Base-by-base conservation (phyloP, 2,888 invertebrate genomes). In the Galeopsomyia nigrocyanea region DNA sequence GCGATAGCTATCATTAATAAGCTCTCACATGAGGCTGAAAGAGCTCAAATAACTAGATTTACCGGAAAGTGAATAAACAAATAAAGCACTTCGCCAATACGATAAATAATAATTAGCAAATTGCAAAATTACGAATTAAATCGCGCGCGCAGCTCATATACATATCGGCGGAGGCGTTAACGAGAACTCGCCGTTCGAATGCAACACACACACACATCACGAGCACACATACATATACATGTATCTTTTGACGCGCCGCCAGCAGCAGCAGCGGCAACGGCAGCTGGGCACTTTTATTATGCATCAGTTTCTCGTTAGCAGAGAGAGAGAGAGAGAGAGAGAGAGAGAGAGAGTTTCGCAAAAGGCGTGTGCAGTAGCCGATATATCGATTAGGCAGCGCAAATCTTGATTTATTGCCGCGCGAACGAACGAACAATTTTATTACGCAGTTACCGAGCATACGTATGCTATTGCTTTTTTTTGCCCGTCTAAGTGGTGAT, bases 81-180 rank as follows among this genome's bases (percentile, higher is more conserved):
- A 39, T 39, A 17, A 58, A 51, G 46, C 14, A 16, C 9, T 26
- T 39, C 17, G 16, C 17, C 14, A 16, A 6, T 14, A n/a, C 17
- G 22, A 60, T 66, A 71, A 71, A 61, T 66, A 61, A 66, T 47
- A n/a, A 61, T 61, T 61, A 66, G 19, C 10, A 39, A 19, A 47
- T 58, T 58, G 21, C 46, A 63, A 69, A 69, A 69, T 69, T 69
- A 63, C 46, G 60, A 65, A 39, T 65, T 53, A 55, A 26, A 49
- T 46, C 26, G 10, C 22, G n/a, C 22, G 16, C 1, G 5, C 21
- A 21, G 2, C n/a, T 39, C 10, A 10, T 39, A 39, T 1, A 10
- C 39, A 10, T 39, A 39, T 10, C 26, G 21, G 53, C n/a, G 6
- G 17, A 53, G 9, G n/a, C 19, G 39, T 65, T 58, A 62, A 60